Base-by-base conservation (phyloP, 2,797 vertebrate genomes). In the Acipenser oxyrinchus region DNA sequence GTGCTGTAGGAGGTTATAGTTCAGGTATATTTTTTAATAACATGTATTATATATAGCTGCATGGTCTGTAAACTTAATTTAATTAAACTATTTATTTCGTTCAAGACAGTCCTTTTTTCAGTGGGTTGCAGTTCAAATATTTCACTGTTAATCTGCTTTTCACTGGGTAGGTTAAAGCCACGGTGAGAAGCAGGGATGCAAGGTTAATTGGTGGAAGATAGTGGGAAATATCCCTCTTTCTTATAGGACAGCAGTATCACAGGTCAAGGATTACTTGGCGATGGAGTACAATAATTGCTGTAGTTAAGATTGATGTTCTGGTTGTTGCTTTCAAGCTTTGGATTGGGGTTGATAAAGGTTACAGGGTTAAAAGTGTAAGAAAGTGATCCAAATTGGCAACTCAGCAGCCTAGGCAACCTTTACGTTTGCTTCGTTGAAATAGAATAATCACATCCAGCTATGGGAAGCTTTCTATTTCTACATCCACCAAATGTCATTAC, bases 281-380 rank as follows among this genome's bases (percentile, higher is more conserved):
- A 74, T 69, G 67, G 72, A 69, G 12, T 13, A 69, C 52, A 62
- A 65, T 68, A 79, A 80, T 79, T 72, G 75, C 64, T 51, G 37
- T 67, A 7, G 48, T 65, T 68, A 59, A 71, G 67, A 69, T 8
- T 5, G 6, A 18, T 48, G 4, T 8, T 10, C 74, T 74, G 71
- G 73, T 70, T 69, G 68, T 37, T 15, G 57, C 63, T 67, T 67
- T 69, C 70, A 77, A 48, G 66, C 18, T 60, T 53, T 23, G n/a
- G 48, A 61, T 37, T 48, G 49, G 51, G n/a, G 49, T 1, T 23
- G 9, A 18, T 37, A 37, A 62, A 62, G 13, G 60, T 62, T 62
- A 18, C 48, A 8, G 9, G 9, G 15, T 10, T 62, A 6, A 37
- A 37, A 37, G 23, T 37, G 23, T 37, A 37, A 37, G 23, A 58